Base-by-base conservation (phyloP, 2,888 invertebrate genomes). In the Drosophila pseudotalamancana region DNA sequence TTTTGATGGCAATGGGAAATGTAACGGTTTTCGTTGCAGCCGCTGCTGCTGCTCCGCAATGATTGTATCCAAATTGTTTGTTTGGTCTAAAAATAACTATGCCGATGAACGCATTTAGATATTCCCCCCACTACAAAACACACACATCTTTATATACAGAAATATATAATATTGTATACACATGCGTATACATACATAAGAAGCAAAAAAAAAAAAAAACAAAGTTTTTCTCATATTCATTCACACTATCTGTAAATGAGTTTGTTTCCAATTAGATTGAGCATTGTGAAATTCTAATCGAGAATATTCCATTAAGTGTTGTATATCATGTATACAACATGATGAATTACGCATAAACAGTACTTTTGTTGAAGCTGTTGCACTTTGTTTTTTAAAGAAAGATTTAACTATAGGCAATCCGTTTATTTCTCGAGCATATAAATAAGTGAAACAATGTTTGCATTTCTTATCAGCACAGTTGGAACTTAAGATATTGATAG, bases 101-200 rank as follows among this genome's bases (percentile, higher is more conserved):
- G 60, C 66, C 80, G 85, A 87, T 80, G 83, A 85, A 78, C 87
- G 61, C 72, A 85, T 85, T 87, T 85, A 82, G 83, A 85, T 69
- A 64, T 71, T 59, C 53, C 55, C 54, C 61, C 45, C 73, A 45
- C 62, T 32, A 68, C 46, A 59, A 59, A 50, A 40, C 45, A 53
- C 43, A 59, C 42, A 53, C n/a, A 46, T 11, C 43, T n/a, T 42
- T 35, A 54, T 16, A 61, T 18, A 56, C 25, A 35, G 6, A 45
- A 23, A 49, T 50, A 60, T 59, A 59, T 45, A 45, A 39, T 40
- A 29, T 19, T 19, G 37, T 43, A 1, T 49, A 51, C 39, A 55
- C 39, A 48, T 61, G 45, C 53, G 45, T 46, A 57, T 39, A 71
- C 46, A 54, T 56, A 51, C 31, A 32, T 39, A 6, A 27, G 21